Evolutionary conservation across 2,113 vertebrate genomes (phyloP).

Genomic region (Chrysochloris asiatica): DNA sequence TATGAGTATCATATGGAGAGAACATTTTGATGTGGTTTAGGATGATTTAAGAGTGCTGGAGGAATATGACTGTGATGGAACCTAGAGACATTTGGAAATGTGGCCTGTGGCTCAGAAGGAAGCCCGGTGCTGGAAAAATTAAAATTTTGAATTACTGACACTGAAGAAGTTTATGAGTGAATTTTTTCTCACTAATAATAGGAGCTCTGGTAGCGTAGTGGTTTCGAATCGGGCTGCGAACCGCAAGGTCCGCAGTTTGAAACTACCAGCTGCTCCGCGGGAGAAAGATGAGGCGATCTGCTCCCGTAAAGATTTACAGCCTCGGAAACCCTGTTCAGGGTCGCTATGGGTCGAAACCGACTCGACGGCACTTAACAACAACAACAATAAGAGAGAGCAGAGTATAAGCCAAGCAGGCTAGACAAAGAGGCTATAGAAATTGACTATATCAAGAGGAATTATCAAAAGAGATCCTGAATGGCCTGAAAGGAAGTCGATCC

Average conservation of each 20-base stretch:
- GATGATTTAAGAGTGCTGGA: not conserved
- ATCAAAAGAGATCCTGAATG: not conserved
- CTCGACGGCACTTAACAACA: too few relatives aligned
- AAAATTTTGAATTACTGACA: conserved; percentile 19
- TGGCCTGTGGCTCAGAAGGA: conserved; percentile 11
- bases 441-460: not conserved
- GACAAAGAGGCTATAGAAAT: not conserved
- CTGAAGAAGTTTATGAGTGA: not conserved
- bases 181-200: not conserved
- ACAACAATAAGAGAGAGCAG: not conserved
- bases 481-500: not conserved
- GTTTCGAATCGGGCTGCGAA: too few relatives aligned
- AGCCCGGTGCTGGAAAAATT: not conserved
- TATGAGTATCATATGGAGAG: not conserved
- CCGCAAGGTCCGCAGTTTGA: too few relatives aligned
- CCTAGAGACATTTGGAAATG: not conserved
- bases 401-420: too few relatives aligned
- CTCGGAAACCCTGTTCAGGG: too few relatives aligned
- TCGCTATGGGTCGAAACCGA: too few relatives aligned
- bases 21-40: not conserved
- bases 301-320: too few relatives aligned
- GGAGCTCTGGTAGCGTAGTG: too few relatives aligned
- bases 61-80: not conserved
- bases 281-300: too few relatives aligned
- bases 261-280: too few relatives aligned